A percentile compares a stretch with the other conserved stretches of the same genome.
Conservation (phyloP, 2,113 vertebrate species). For the Xiphophorus maculatus region DNA sequence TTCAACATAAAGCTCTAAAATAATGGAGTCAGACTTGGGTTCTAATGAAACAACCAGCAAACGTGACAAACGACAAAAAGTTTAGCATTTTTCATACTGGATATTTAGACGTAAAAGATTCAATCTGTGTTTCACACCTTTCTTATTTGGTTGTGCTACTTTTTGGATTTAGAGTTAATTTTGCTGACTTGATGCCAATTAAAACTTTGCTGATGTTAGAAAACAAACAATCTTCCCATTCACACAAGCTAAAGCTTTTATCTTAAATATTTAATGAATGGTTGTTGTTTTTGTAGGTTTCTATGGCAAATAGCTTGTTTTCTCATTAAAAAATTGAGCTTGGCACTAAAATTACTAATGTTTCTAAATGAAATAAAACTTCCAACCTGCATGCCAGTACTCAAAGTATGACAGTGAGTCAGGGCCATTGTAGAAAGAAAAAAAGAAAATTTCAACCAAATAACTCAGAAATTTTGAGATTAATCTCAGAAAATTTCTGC, state of each 20-base stretch:
- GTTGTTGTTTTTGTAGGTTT: no score
- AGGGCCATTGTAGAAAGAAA: no score
- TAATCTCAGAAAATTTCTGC: no score
- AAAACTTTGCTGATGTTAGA: neutral
- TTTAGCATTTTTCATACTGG: neutral
- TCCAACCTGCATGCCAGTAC: neutral
- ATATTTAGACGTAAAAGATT: neutral
- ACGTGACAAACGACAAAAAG: neutral
- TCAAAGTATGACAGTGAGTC: neutral
- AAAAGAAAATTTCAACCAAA: no score
- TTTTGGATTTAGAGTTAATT: neutral
- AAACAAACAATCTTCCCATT: no score
- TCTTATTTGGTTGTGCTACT: neutral
- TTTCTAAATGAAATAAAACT: neutral
- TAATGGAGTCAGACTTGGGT: neutral
- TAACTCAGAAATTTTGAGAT: no score
- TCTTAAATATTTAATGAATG: no score
- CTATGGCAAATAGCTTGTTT: no score
- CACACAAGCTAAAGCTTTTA: no score
- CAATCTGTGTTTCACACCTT: neutral
- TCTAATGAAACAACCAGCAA: neutral
- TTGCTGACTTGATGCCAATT: neutral
- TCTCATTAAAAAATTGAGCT: neutral
- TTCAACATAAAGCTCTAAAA: neutral
- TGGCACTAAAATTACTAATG: neutral